Base-by-base conservation (phyloP, 2,797 vertebrate genomes). In the Microctenopoma lineatum region DNA sequence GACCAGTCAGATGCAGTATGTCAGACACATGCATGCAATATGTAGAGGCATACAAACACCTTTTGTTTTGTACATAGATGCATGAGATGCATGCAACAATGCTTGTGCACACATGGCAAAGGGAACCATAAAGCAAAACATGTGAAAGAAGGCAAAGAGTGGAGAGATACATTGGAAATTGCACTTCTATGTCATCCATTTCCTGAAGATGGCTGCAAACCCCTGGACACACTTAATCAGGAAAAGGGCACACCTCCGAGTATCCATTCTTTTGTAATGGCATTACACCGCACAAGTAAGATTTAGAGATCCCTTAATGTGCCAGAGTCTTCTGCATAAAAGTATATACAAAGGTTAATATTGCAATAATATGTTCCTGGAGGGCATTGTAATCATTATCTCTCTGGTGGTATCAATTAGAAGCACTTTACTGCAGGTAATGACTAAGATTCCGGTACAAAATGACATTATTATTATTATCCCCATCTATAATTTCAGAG, bases 311-410 rank as follows among this genome's bases (percentile, higher is more conserved):
- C 93, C 91, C 92, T 94, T 94, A 94, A 95, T 94, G 94, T 93
- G 93, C 92, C 91, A 84, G 87, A 93, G 92, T 94, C 93, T 94
- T 94, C 92, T 93, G 92, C 93, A 95, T 95, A 95, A 95, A 95
- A 95, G 94, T 95, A 95, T 95, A 95, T 95, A 95, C 94, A 95
- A 95, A 95, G 94, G 94, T 95, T 95, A 95, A 95, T 95, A 94
- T 95, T 94, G 93, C 93, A 94, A 95, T 95, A 95, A 95, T 95
- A 95, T 94, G 92, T 94, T 95, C 93, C 94, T 95, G 93, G 94
- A 95, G 94, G 94, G 94, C 94, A 95, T 95, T 94, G 93, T 91
- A 94, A 95, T 95, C 94, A 94, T 95, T 95, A 95, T 94, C 94
- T 94, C 94, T 95, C 93, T 93, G 93, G 92, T 94, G 94, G 93